phyloP scores from a whole-genome alignment of 1,140 invertebrate species.

The Daktulosphaira vitifoliae region DNA sequence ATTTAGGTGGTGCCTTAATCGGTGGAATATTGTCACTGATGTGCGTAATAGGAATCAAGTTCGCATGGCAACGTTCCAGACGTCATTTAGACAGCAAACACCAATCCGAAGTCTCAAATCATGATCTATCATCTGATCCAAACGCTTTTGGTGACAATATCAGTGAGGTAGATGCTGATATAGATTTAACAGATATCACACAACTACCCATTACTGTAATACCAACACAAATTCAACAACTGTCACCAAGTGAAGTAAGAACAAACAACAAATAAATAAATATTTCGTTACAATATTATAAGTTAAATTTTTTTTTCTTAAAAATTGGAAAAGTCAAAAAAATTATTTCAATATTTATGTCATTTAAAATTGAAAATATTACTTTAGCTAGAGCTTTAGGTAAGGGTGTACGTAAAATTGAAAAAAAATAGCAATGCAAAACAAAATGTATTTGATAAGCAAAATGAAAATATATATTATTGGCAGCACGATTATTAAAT shows the following conservation, averaged over 20 bases:
- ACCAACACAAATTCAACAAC: conserved; percentile 25
- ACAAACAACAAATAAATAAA: no score
- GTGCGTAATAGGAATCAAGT: conserved; percentile 55
- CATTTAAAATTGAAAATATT: no score
- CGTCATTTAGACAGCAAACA: conserved; percentile 1
- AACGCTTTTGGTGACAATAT: conserved; percentile 63
- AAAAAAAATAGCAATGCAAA: no score
- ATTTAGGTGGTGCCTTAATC: conserved; percentile 61
- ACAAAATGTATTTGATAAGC: no score
- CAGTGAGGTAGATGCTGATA: conserved; percentile 62
- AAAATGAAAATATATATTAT: no score
- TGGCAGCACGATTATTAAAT: no score
- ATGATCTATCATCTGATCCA: conserved; percentile 40
- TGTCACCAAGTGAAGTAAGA: conserved; percentile 38
- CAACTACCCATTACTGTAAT: conserved; percentile 37
- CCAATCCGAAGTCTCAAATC: conserved; percentile 2
- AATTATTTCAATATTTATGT: no score
- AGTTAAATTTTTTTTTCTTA: no score
- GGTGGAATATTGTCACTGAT: conserved; percentile 59
- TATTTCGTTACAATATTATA: no score
- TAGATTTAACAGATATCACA: conserved; percentile 47
- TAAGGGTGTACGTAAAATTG: no score
- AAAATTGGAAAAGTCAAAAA: no score
- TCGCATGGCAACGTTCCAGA: conserved; percentile 53
- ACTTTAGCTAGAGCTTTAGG: no score